phyloP scores from a whole-genome alignment of 1,140 invertebrate genomes.

The Lerema accius region DNA sequence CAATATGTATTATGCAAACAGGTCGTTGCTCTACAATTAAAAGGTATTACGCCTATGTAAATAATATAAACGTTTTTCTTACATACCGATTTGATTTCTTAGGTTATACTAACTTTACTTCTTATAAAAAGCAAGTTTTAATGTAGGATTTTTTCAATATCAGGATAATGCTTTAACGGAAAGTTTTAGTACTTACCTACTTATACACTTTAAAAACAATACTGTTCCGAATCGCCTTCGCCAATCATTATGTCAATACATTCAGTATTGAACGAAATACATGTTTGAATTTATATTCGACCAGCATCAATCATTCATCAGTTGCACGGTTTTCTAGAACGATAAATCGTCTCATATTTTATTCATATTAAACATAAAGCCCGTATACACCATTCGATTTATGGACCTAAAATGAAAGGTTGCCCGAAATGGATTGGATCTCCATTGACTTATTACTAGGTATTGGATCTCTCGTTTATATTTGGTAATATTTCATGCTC shows the following conservation, averaged over 20 bases:
- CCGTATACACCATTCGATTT: not conserved
- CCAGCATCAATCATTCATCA: conserved; percentile 2
- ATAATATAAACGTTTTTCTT: too few relatives aligned
- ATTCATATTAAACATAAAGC: conserved; percentile 8
- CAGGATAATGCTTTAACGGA: too few relatives aligned
- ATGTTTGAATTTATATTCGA: conserved; percentile 13
- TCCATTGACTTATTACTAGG: conserved; percentile 11
- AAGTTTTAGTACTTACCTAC: too few relatives aligned
- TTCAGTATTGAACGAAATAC: not conserved
- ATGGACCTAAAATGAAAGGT: conserved; percentile 13
- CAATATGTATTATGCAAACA: not conserved
- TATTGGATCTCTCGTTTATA: too few relatives aligned
- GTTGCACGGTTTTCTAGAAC: conserved; percentile 8
- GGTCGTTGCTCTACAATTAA: not conserved
- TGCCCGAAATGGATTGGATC: conserved; percentile 6
- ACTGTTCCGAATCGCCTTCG: too few relatives aligned
- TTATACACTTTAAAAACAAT: too few relatives aligned
- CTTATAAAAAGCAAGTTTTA: too few relatives aligned
- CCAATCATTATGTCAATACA: not conserved
- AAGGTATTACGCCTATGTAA: not conserved
- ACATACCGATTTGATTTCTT: too few relatives aligned
- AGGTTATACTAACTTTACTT: too few relatives aligned
- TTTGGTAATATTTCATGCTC: not conserved
- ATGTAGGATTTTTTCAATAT: too few relatives aligned
- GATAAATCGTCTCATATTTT: conserved; percentile 21